Evolutionary conservation across 1,140 invertebrate genomes (phyloP), one percentile per base, ranked within the genome.

Genomic region (Pachyrhynchus sulphureomaculatus): DNA sequence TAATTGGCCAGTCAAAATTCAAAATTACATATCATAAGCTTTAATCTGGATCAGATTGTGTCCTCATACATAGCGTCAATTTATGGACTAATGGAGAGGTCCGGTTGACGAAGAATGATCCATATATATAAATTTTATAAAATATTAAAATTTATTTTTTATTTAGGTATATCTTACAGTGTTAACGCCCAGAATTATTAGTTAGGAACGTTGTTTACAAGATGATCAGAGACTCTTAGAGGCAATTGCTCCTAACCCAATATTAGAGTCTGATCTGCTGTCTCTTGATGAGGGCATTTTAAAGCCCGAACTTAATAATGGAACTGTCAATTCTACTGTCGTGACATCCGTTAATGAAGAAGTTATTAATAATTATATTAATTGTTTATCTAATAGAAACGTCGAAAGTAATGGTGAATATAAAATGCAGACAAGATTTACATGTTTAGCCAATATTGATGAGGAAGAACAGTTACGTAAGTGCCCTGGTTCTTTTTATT

Each of bases 211-310:
- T 39, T 73, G 70, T 65, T 59, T 73, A 44, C 65, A 69, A 49
- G 70, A 74, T 44, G 68, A 76, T 8, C 66, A 71, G 45, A 66
- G 71, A 55, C 56, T 76, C 39, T 64, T 74, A 33, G 67, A 73
- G 45, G 59, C 66, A 33, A 49, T 71, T 17, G 56, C 64, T 12
- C 60, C 72, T 12, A 67, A 72, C 59, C 65, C 72, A 4, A 45
- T 73, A 17, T 54, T 76, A 23, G 71, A 71, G 57, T 59, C 70
- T 9, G 69, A 73, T 42, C 54, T 73, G 15, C 63, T 76, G 8
- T 41, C 68, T 13, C 54, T 73, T 18, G 72, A 74, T 64, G 74
- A 73, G n/a, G 68, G 53, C 45, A 66, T 66, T 32, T 64, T 74
- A 23, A 75, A 75, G 56, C 62, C 68, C 9, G 68, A 73, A 41